These are phyloP conservation scores for Atherix ibis DNA, from an alignment of 2,888 invertebrate species.

Conservation along the genomic window DNA sequence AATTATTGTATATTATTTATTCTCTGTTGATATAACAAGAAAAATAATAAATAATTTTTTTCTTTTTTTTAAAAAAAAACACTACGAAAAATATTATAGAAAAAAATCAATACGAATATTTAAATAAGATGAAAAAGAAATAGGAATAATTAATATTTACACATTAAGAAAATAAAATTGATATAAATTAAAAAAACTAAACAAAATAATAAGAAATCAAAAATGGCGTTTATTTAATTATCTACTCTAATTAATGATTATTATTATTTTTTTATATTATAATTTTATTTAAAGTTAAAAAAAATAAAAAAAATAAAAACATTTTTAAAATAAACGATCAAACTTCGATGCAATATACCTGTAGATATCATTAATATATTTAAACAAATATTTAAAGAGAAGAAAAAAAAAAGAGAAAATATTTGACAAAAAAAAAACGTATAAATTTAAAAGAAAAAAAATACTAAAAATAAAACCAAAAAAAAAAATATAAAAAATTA, in stretches of 20 bases:
- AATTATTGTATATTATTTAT: too few relatives aligned
- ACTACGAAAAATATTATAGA: too few relatives aligned
- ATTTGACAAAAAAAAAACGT: too few relatives aligned
- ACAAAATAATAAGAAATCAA: background rate
- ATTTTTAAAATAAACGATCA: too few relatives aligned
- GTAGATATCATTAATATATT: constrained; percentile 13
- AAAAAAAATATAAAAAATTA: too few relatives aligned
- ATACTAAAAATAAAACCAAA: too few relatives aligned
- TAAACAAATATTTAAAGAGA: constrained; percentile 10
- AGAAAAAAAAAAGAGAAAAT: constrained; percentile 8
- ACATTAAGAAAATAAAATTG: background rate
- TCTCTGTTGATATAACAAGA: too few relatives aligned
- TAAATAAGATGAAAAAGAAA: too few relatives aligned
- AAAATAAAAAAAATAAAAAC: constrained; percentile 6
- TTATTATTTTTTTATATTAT: constrained; percentile 2
- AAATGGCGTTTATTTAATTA: constrained; percentile 1
- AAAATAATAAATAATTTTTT: too few relatives aligned
- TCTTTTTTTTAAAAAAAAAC: too few relatives aligned
- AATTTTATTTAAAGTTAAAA: constrained; percentile 3
- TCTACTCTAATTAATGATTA: background rate
- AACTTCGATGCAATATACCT: constrained; percentile 13
- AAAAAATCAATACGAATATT: too few relatives aligned
- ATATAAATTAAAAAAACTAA: background rate
- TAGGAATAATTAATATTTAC: background rate
- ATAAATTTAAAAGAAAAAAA: too few relatives aligned